Evolutionary conservation across 2,113 vertebrate species (phyloP), one percentile per base, ranked within the genome.

Genomic region (Cricetomys ansorgei): DNA sequence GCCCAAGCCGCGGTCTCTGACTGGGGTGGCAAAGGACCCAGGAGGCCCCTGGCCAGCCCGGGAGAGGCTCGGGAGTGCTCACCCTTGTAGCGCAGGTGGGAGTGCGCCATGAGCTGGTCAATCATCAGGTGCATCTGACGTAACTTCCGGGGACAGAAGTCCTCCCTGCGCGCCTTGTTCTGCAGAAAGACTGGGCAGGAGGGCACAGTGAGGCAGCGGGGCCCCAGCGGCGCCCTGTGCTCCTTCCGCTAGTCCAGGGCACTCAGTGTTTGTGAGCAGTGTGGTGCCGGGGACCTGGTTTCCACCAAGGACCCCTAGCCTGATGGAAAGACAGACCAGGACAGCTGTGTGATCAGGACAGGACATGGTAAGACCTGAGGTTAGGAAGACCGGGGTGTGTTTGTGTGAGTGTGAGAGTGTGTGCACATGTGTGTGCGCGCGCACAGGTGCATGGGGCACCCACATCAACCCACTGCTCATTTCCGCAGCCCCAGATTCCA

Each of bases 81-180:
- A 98, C 99, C 99, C 99, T 99, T 99, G 91, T 99, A 99, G 79
- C 99, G 99, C 85, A 99, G 98, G 96, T 99, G 99, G 21, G 99
- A 99, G 96, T 99, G 99, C 0, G 98, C 97, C 99, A 99, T 99
- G 83, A 99, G 98, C 97, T 99, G 99, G 81, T 99, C 99, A 8
- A 99, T 98, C 65, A 99, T 98, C 95, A 98, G 97, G 87, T 99
- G 99, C 99, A 99, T 99, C 97, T 99, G 98, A 93, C 99, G 99
- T 95, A 99, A 97, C 98, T 99, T 99, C 37, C 98, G 98, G 3
- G 99, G 99, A 95, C 99, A 99, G 97, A 99, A 99, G 94, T 99
- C 99, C 55, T 99, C 99, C 1, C 99, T 97, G 86, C 98, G 98
- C 67, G 99, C 98, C 92, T 99, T 99, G 96, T 99, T 99, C 98